phyloP scores from a whole-genome alignment of 2,113 vertebrate species.

The Balaeniceps rex region DNA sequence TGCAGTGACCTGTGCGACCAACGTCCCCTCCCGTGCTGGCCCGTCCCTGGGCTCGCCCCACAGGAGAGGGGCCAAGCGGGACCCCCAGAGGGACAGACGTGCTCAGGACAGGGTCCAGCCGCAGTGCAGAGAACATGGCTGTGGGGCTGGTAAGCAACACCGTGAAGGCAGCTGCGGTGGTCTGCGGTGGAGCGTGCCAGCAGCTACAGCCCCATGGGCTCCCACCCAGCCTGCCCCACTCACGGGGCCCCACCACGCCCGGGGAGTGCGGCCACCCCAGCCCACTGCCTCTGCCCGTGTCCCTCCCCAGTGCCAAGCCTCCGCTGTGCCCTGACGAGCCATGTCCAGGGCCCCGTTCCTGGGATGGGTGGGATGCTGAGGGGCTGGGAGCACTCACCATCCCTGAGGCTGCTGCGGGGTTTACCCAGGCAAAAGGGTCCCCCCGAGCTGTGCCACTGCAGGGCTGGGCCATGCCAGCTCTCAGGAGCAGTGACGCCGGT shows the following conservation, averaged over 20 bases:
- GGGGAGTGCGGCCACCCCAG: background rate
- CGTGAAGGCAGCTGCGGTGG: fast-evolving
- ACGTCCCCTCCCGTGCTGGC: background rate
- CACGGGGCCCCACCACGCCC: background rate
- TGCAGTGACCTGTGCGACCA: no score
- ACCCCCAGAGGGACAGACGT: no score
- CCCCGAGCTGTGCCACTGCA: background rate
- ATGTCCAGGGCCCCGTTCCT: background rate
- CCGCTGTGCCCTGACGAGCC: background rate
- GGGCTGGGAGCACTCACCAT: background rate
- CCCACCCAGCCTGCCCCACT: background rate
- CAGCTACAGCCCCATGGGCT: background rate
- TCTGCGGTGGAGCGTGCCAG: background rate
- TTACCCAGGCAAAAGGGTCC: background rate
- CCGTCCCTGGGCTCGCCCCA: background rate
- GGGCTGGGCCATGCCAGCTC: background rate
- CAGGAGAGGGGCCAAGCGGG: background rate
- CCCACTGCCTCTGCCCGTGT: background rate
- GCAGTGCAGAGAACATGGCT: fast-evolving
- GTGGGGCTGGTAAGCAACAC: fast-evolving
- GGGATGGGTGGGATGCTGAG: background rate
- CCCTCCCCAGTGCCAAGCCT: background rate
- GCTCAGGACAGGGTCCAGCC: background rate
- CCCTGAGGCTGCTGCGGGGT: no score
- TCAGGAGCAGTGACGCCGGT: background rate